Conservation (phyloP, 2,113 vertebrate species). For the Puntigrus tetrazona region DNA sequence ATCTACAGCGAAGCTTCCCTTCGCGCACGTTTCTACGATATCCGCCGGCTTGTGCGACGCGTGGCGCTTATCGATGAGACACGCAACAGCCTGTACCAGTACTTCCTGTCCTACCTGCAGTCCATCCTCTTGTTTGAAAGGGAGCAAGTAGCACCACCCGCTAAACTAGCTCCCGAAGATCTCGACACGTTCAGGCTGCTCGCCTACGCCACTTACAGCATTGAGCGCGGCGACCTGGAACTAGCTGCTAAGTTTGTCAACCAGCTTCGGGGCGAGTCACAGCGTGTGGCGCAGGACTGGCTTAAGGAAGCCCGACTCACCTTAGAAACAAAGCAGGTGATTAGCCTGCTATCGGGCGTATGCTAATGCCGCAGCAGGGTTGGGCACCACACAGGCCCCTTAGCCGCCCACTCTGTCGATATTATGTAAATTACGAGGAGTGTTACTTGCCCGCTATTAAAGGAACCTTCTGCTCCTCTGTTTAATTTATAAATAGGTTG, state of each 20-base stretch:
- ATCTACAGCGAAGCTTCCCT: constrained; percentile 93
- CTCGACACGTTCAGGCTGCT: constrained; percentile 89
- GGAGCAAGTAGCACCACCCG: constrained; percentile 80
- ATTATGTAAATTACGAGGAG: constrained; percentile 25
- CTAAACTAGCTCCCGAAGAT: constrained; percentile 79
- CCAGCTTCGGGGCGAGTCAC: constrained; percentile 88
- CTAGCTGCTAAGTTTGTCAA: constrained; percentile 94
- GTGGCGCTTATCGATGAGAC: constrained; percentile 94
- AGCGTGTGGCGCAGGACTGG: constrained; percentile 92
- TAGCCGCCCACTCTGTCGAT: constrained; percentile 50
- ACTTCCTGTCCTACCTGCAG: constrained; percentile 94
- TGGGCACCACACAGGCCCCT: constrained; percentile 86
- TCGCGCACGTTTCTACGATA: constrained; percentile 81
- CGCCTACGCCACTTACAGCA: constrained; percentile 89
- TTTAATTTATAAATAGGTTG: constrained; percentile 53
- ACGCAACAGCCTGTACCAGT: constrained; percentile 93
- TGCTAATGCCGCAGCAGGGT: constrained; percentile 88
- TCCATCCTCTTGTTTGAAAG: constrained; percentile 86
- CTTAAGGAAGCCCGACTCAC: constrained; percentile 89
- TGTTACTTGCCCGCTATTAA: constrained; percentile 22
- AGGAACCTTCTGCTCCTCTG: constrained; percentile 25
- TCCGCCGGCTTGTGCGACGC: constrained; percentile 83
- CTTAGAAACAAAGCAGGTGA: constrained; percentile 90
- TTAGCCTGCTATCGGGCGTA: constrained; percentile 88
- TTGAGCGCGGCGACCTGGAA: constrained; percentile 94